Evolutionary conservation across 2,113 vertebrate species (phyloP).

Genomic region (Equus quagga): DNA sequence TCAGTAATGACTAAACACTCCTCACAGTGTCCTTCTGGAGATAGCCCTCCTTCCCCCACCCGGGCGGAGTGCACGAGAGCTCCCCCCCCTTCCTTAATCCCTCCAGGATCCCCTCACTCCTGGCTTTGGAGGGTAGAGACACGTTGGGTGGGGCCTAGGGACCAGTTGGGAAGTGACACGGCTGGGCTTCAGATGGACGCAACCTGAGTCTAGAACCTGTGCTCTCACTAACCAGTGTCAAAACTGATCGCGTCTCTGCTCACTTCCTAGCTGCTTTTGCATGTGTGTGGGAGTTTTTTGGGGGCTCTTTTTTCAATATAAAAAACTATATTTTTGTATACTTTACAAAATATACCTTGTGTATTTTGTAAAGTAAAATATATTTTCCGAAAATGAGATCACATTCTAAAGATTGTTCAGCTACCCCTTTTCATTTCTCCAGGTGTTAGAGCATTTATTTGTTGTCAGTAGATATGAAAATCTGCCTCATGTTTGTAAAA

Average conservation of each 20-base stretch:
- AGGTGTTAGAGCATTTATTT: neutral
- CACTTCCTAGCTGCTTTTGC: neutral
- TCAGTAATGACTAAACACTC: neutral
- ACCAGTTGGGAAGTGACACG: neutral
- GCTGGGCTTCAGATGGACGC: neutral
- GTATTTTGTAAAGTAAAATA: neutral
- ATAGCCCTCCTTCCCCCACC: neutral
- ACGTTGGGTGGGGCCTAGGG: neutral
- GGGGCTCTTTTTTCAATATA: neutral
- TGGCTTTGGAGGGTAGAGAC: neutral
- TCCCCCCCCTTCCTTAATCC: neutral
- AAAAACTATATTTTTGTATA: neutral
- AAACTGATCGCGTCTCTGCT: neutral
- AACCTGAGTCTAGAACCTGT: neutral
- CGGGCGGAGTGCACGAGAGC: neutral
- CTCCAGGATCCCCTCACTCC: neutral
- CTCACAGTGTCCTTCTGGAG: neutral
- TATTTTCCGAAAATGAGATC: neutral
- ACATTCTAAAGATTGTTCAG: neutral
- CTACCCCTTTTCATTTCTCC: neutral
- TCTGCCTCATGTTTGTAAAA: neutral
- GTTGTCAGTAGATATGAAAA: neutral
- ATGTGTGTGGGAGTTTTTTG: neutral
- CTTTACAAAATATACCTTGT: neutral
- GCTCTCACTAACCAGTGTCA: neutral